phyloP scores from a whole-genome alignment of 2,888 invertebrate genomes.

The Apodemia zela region DNA sequence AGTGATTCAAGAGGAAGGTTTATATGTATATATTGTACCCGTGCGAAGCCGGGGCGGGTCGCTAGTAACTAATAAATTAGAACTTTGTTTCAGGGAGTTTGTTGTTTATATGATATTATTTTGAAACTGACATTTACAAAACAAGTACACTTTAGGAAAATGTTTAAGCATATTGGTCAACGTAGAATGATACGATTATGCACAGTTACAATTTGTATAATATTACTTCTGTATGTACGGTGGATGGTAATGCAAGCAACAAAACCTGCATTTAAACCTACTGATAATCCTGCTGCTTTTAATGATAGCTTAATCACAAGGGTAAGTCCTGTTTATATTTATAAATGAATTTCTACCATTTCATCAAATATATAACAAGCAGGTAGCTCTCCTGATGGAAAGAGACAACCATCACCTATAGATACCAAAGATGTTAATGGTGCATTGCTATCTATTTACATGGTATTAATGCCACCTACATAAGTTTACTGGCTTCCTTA shows the following conservation, averaged over 20 bases:
- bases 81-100: constrained; percentile 74
- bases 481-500: too few relatives aligned
- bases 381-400: too few relatives aligned
- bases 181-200: constrained; percentile 58
- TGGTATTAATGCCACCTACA: too few relatives aligned
- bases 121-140: constrained; percentile 27
- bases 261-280: constrained; percentile 88
- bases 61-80: neutral
- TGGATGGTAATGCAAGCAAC: constrained; percentile 90
- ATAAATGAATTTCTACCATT: too few relatives aligned
- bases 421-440: too few relatives aligned
- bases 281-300: constrained; percentile 96
- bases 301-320: constrained; percentile 82
- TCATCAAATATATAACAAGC: too few relatives aligned
- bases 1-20: too few relatives aligned
- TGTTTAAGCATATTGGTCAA: constrained; percentile 11
- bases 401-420: too few relatives aligned
- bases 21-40: too few relatives aligned
- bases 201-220: constrained; percentile 51
- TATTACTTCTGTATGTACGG: constrained; percentile 82
- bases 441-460: too few relatives aligned
- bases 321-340: constrained; percentile 55
- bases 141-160: constrained; percentile 18
- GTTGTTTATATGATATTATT: constrained; percentile 85
- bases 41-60: too few relatives aligned